Base-by-base conservation (phyloP, 2,888 invertebrate species). In the Drosophila monieri region DNA sequence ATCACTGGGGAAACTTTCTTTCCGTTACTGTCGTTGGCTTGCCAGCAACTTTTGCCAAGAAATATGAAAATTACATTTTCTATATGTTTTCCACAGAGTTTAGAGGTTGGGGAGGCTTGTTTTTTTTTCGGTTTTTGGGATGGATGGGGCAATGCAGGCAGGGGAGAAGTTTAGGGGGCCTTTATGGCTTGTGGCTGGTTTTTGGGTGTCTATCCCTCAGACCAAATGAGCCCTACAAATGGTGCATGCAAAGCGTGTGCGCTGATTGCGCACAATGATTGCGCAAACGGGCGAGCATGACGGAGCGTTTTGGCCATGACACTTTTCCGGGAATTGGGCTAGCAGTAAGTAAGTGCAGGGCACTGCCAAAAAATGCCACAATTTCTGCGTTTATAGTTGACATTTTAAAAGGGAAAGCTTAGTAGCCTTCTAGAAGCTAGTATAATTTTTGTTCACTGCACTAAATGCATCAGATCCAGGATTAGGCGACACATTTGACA, bases 1-100 rank as follows among this genome's bases (percentile, higher is more conserved):
- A 81, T 81, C 88, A 81, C 62, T 56, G 51, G 61, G 61, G 46
- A 78, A 81, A 85, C 62, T 79, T 85, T 85, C 62, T 55, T 48
- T 64, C 51, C 64, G 35, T 54, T 55, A 61, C 60, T 73, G 66
- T 73, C 55, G 51, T 67, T 73, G 69, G 71, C 55, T 67, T 70
- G 74, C 65, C 65, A 68, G 51, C 35, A 59, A 67, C 48, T 65
- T 77, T 62, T 71, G 52, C 58, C 62, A 67, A 58, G 51, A 69
- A 68, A 68, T 64, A 70, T 71, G 64, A 70, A 73, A 78, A 66
- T 80, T 80, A 74, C 71, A 77, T 77, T 84, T 78, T 77, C 78
- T 65, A 73, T 61, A 69, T 72, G 64, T 47, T 53, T 47, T n/a
- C 46, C 54, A 25, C 14, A 12, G 23, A 10, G 25, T n/a, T 10